Conservation (phyloP, 2,113 vertebrate species). For the Clarias magur region DNA sequence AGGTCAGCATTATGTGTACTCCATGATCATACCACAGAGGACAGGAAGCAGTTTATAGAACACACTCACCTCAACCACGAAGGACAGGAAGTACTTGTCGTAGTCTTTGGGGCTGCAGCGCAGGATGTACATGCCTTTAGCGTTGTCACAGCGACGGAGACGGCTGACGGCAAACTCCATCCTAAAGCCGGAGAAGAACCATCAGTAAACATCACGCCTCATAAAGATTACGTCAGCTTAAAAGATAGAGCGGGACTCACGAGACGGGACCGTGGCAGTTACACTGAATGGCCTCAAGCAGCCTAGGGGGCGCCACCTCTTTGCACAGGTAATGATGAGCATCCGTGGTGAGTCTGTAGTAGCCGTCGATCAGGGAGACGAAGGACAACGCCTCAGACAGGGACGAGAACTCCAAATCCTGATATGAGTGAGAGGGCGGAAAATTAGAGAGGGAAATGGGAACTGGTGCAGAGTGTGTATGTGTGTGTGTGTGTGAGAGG, state of each 20-base stretch:
- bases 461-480: slow-evolving; percentile 45
- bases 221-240: background rate
- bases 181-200: slow-evolving; percentile 65
- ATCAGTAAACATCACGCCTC: background rate
- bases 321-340: slow-evolving; percentile 96
- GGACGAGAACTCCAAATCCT: slow-evolving; percentile 93
- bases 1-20: background rate
- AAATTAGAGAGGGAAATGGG: background rate
- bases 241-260: slow-evolving; percentile 73
- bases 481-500: background rate
- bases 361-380: slow-evolving; percentile 93
- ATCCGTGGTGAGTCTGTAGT: slow-evolving; percentile 91
- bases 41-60: background rate
- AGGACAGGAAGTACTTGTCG: slow-evolving; percentile 93
- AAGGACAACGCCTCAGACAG: slow-evolving; percentile 90
- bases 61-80: slow-evolving; percentile 88
- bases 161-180: slow-evolving; percentile 92
- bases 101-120: slow-evolving; percentile 94
- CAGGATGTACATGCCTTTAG: slow-evolving; percentile 88
- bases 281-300: slow-evolving; percentile 90
- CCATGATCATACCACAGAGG: background rate
- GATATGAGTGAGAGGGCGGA: background rate
- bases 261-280: slow-evolving; percentile 92
- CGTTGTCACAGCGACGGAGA: slow-evolving; percentile 85
- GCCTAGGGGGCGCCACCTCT: slow-evolving; percentile 87